These are phyloP conservation scores for Phengaris alcon DNA, from an alignment of 2,888 invertebrate genomes.

Conservation along the genomic window DNA sequence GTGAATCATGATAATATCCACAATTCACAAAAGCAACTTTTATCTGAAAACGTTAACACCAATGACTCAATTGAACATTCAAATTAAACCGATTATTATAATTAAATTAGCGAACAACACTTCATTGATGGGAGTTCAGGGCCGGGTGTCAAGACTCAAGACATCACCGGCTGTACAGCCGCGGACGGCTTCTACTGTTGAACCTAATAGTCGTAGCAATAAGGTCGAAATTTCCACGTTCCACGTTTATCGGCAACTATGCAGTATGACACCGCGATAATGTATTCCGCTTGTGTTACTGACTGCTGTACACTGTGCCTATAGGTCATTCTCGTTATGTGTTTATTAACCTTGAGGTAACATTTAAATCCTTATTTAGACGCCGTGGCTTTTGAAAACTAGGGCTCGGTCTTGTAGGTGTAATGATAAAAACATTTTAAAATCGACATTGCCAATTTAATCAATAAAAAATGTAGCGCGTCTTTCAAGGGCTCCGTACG, in stretches of 20 bases:
- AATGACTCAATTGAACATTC: slow-evolving; percentile 1
- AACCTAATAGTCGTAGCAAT: neutral
- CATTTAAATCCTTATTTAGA: slow-evolving; percentile 17
- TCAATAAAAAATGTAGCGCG: too few species aligned
- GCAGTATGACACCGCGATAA: neutral
- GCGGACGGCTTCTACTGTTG: too few species aligned
- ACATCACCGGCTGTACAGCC: neutral
- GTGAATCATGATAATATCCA: neutral
- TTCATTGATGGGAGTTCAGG: slow-evolving; percentile 62
- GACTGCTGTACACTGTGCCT: neutral
- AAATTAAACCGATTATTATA: slow-evolving; percentile 41
- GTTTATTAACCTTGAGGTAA: neutral
- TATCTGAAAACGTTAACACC: slow-evolving; percentile 4
- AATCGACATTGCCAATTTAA: neutral
- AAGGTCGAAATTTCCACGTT: neutral
- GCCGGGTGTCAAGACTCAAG: slow-evolving; percentile 48
- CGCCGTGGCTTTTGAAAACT: neutral
- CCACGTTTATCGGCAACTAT: neutral
- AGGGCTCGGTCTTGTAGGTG: neutral
- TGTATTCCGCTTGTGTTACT: slow-evolving; percentile 28
- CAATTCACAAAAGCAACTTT: neutral
- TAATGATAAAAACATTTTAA: neutral
- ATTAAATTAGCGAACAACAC: slow-evolving; percentile 55
- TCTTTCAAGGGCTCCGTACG: too few species aligned
- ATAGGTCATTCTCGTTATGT: slow-evolving; percentile 10